Evolutionary conservation across 2,113 vertebrate genomes (phyloP).

Genomic region (Myotis lucifugus): DNA sequence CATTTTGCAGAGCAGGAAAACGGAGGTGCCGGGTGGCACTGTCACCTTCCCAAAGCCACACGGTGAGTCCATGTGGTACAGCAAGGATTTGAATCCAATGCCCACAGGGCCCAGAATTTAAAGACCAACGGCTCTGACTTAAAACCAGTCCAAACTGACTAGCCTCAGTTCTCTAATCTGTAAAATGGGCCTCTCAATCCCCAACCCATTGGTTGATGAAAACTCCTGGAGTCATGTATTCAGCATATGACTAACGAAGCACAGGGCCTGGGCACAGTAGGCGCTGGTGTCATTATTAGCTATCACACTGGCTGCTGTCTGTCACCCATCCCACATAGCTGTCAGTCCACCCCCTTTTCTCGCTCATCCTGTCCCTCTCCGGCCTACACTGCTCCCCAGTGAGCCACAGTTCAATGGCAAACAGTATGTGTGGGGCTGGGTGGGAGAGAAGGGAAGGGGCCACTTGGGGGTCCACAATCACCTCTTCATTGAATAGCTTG

Average conservation of each 20-base stretch:
- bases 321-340: not conserved
- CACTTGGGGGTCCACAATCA: slow-evolving; percentile 58
- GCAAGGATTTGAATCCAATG: not conserved
- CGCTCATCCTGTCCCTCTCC: not conserved
- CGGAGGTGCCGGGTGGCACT: not conserved
- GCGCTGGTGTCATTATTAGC: not conserved
- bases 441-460: fast-evolving
- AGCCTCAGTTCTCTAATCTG: not conserved
- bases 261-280: not conserved
- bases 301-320: not conserved
- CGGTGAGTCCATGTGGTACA: not conserved
- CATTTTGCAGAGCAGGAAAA: slow-evolving; percentile 27
- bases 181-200: not conserved
- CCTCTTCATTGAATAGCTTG: slow-evolving; percentile 96
- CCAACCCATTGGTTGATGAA: not conserved
- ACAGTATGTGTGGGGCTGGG: not conserved
- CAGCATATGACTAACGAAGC: not conserved
- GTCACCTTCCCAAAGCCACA: not conserved
- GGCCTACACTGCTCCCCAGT: not conserved
- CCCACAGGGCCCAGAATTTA: not conserved
- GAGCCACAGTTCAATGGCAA: not conserved
- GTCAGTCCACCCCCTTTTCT: not conserved
- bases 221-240: not conserved
- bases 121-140: not conserved
- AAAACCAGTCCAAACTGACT: not conserved